A percentile compares a stretch with the other conserved stretches of the same genome.
phyloP scores from a whole-genome alignment of 2,113 vertebrate genomes.

The Dasyornis broadbenti region DNA sequence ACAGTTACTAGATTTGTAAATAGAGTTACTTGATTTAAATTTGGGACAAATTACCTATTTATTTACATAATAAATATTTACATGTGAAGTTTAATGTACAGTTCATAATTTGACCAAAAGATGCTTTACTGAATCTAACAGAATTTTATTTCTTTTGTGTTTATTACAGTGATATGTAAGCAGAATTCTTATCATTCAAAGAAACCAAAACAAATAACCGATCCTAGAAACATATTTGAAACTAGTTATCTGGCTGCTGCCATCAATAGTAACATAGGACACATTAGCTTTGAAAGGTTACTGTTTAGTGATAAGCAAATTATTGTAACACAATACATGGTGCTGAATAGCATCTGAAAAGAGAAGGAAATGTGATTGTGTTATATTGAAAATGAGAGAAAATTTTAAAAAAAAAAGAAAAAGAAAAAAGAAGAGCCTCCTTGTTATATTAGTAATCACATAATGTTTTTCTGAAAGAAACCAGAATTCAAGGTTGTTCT shows the following conservation, averaged over 20 bases:
- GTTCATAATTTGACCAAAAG: not conserved
- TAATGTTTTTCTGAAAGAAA: not conserved
- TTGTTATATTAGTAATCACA: not conserved
- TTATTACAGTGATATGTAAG: not conserved
- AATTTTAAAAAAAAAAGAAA: not conserved
- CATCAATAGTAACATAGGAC: constrained; percentile 31
- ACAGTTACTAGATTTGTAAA: not conserved
- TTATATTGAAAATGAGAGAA: not conserved
- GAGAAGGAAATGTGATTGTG: not conserved
- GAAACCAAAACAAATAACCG: constrained; percentile 35
- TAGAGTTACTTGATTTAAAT: not conserved
- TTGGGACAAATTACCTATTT: not conserved
- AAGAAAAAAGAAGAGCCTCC: not conserved
- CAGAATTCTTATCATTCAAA: constrained; percentile 43
- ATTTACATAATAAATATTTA: not conserved
- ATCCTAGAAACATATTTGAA: constrained; percentile 56
- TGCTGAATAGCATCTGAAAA: constrained; percentile 46
- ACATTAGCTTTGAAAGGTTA: constrained; percentile 23
- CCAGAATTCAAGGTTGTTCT: not conserved
- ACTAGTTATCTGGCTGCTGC: constrained; percentile 39
- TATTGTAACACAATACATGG: not conserved
- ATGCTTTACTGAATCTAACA: not conserved
- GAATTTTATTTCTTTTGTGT: not conserved
- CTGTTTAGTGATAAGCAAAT: not conserved
- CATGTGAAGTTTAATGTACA: not conserved